Conservation (phyloP, 2,888 invertebrate genomes). For the Alsophila aescularia region DNA sequence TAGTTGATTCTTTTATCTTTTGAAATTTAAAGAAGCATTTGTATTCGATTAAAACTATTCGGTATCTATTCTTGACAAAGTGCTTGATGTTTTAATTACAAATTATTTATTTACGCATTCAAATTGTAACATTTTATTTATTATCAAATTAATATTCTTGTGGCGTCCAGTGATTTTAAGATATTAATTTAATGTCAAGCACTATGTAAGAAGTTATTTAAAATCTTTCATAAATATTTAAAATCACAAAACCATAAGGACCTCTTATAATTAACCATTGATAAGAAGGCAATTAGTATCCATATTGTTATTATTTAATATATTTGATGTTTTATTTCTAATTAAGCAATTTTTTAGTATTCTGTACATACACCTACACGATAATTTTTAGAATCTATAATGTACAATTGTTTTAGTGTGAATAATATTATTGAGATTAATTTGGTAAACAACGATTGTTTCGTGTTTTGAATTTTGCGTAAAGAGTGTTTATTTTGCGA, state of each 20-base stretch:
- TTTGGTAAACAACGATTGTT: slow-evolving; percentile 69
- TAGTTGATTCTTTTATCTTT: slow-evolving; percentile 66
- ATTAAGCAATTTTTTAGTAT: slow-evolving; percentile 79
- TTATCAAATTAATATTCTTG: slow-evolving; percentile 24
- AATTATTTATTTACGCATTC: slow-evolving; percentile 31
- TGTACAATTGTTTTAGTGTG: slow-evolving; percentile 85
- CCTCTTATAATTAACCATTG: slow-evolving; percentile 85
- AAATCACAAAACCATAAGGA: slow-evolving; percentile 84
- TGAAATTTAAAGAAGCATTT: slow-evolving; percentile 42
- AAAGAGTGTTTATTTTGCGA: slow-evolving; percentile 68
- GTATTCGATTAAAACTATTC: slow-evolving; percentile 52
- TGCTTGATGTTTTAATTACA: slow-evolving; percentile 53
- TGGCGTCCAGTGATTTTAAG: slow-evolving; percentile 49
- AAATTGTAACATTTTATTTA: slow-evolving; percentile 32
- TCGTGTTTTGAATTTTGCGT: slow-evolving; percentile 61
- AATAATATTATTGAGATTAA: slow-evolving; percentile 80
- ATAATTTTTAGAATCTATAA: slow-evolving; percentile 79
- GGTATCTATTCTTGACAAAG: slow-evolving; percentile 54
- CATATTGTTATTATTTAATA: slow-evolving; percentile 85
- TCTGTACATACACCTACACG: slow-evolving; percentile 78
- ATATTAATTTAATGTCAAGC: slow-evolving; percentile 49
- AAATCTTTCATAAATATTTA: slow-evolving; percentile 56
- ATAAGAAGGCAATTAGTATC: slow-evolving; percentile 84
- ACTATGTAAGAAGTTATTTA: slow-evolving; percentile 51
- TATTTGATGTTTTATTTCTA: slow-evolving; percentile 84